A percentile compares a stretch with the other conserved stretches of the same genome.
Conservation (phyloP, 2,113 vertebrate genomes). For the Malurus melanocephalus region DNA sequence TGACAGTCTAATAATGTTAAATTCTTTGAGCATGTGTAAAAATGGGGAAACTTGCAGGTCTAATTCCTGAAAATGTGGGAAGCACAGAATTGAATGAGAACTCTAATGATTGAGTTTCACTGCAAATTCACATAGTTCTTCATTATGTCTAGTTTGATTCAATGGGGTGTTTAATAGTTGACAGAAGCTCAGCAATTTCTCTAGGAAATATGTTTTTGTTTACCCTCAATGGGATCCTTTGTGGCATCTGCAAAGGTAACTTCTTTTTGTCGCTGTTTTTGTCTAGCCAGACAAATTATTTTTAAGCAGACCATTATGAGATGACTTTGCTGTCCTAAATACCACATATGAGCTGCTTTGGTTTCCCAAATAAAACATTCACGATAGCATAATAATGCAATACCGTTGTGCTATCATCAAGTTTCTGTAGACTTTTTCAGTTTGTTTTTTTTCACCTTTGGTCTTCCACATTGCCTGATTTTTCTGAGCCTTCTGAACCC, state of each 20-base stretch:
- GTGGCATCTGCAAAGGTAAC: background rate
- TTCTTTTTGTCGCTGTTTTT: background rate
- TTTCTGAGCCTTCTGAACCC: background rate
- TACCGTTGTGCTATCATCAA: background rate
- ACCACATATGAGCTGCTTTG: background rate
- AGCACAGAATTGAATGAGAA: background rate
- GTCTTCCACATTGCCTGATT: background rate
- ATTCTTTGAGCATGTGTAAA: constrained; percentile 50
- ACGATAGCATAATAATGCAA: background rate
- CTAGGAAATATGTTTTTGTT: background rate
- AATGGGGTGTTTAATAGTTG: background rate
- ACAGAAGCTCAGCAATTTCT: background rate
- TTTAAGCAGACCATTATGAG: background rate
- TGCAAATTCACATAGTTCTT: background rate
- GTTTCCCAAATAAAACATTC: background rate
- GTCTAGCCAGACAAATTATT: background rate
- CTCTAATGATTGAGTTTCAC: background rate
- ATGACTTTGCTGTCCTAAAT: background rate
- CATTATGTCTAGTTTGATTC: background rate
- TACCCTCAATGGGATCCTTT: background rate
- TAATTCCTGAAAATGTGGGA: constrained; percentile 48
- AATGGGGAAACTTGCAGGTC: constrained; percentile 25
- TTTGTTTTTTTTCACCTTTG: background rate
- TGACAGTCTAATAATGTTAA: constrained; percentile 58
- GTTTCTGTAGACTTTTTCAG: background rate